Percentiles rank a stretch among this genome's conserved stretches.
Conservation (phyloP, 2,888 invertebrate genomes). For the Ochropleura leucogaster region DNA sequence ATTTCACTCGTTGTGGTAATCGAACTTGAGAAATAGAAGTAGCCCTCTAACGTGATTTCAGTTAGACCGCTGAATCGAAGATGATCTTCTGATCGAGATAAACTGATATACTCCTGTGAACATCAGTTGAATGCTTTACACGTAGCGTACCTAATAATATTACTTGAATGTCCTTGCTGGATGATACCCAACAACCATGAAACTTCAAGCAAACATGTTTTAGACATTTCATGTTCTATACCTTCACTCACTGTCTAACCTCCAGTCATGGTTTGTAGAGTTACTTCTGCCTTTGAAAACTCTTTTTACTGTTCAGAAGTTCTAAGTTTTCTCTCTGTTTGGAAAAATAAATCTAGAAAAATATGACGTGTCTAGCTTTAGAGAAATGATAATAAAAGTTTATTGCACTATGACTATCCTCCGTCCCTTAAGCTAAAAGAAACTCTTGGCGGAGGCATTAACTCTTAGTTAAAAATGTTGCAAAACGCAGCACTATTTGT, state of each 20-base stretch:
- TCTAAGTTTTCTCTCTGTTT: slow-evolving; percentile 1
- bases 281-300: not conserved
- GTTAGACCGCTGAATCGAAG: slow-evolving; percentile 5
- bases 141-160: not conserved
- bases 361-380: slow-evolving; percentile 35
- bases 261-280: not conserved
- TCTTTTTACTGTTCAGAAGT: not conserved
- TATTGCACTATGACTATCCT: slow-evolving; percentile 58
- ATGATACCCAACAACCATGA: slow-evolving; percentile 9
- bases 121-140: slow-evolving; percentile 8
- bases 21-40: slow-evolving; percentile 16
- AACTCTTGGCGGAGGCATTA: slow-evolving; percentile 71
- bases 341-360: slow-evolving; percentile 35
- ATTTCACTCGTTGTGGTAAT: slow-evolving; percentile 5
- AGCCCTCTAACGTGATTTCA: not conserved
- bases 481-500: slow-evolving; percentile 85
- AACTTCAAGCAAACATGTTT: slow-evolving; percentile 3
- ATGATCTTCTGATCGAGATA: slow-evolving; percentile 5
- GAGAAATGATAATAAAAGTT: slow-evolving; percentile 60
- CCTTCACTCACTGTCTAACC: too few relatives aligned
- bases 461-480: slow-evolving; percentile 83
- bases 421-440: slow-evolving; percentile 58
- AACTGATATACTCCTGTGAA: slow-evolving; percentile 8
- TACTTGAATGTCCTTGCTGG: slow-evolving; percentile 13
- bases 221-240: not conserved